Evolutionary conservation across 1,140 invertebrate genomes (phyloP).

Genomic region (Tachypleus tridentatus): DNA sequence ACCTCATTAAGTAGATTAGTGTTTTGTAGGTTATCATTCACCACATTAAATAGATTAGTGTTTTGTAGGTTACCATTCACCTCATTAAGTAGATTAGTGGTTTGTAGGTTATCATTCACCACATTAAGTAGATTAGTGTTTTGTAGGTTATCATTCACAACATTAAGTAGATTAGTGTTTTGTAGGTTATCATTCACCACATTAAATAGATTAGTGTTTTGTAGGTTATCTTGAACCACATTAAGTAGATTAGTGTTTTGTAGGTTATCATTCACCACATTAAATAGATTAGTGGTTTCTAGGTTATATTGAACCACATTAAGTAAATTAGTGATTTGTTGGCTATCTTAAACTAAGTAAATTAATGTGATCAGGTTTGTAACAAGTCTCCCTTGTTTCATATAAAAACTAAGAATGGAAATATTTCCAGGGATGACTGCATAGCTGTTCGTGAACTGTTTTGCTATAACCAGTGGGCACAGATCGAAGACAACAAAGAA

Average conservation of each 20-base stretch:
- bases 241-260: too few species aligned
- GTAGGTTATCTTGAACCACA: too few species aligned
- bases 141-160: too few species aligned
- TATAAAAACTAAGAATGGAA: neutral
- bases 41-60: constrained; percentile 11
- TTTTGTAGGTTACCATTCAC: neutral
- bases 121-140: too few species aligned
- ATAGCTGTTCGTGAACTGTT: constrained; percentile 75
- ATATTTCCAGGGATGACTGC: constrained; percentile 64
- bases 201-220: too few species aligned
- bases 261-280: too few species aligned
- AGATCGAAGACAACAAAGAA: constrained; percentile 77
- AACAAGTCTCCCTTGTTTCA: neutral
- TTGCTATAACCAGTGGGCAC: constrained; percentile 84
- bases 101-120: too few species aligned
- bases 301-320: constrained; percentile 2
- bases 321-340: constrained; percentile 6
- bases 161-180: too few species aligned
- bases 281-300: neutral
- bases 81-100: too few species aligned
- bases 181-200: too few species aligned
- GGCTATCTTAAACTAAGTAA: neutral
- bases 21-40: neutral
- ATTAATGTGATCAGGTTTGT: constrained; percentile 1
- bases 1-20: neutral